Percentiles rank a stretch among this genome's conserved stretches.
phyloP scores from a whole-genome alignment of 2,797 vertebrate genomes.

The Peromyscus attwateri region DNA sequence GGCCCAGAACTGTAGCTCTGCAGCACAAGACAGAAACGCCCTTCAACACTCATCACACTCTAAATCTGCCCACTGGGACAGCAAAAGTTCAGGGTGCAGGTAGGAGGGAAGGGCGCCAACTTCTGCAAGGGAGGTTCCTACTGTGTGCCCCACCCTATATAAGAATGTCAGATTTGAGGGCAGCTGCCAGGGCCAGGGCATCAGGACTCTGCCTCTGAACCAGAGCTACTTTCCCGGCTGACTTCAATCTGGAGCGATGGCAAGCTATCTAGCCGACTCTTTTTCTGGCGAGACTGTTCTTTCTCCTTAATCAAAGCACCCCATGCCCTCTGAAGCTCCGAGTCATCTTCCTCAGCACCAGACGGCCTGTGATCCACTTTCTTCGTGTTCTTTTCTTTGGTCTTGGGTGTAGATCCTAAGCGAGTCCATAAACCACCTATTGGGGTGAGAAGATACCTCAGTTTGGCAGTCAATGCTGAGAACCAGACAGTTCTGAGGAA shows the following conservation, averaged over 20 bases:
- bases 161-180: constrained; percentile 47
- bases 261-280: constrained; percentile 97
- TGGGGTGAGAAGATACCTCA: constrained; percentile 65
- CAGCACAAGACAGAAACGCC: constrained; percentile 81
- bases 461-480: background rate
- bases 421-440: constrained; percentile 96
- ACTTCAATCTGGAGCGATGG: constrained; percentile 99
- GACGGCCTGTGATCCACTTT: constrained; percentile 84
- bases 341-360: constrained; percentile 94
- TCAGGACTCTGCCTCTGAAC: constrained; percentile 96
- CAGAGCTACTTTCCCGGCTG: constrained; percentile 97
- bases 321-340: constrained; percentile 96
- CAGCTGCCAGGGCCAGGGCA: constrained; percentile 53
- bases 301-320: constrained; percentile 98
- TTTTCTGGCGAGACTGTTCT: constrained; percentile 95
- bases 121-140: constrained; percentile 54
- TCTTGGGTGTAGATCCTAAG: constrained; percentile 91
- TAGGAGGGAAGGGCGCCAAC: constrained; percentile 40
- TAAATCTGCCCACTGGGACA: constrained; percentile 72
- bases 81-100: constrained; percentile 75
- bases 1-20: constrained; percentile 83
- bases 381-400: constrained; percentile 87
- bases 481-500: background rate
- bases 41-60: constrained; percentile 72
- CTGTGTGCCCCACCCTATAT: constrained; percentile 4